Conservation (phyloP, 2,797 vertebrate species). For the Etheostoma nigrum region DNA sequence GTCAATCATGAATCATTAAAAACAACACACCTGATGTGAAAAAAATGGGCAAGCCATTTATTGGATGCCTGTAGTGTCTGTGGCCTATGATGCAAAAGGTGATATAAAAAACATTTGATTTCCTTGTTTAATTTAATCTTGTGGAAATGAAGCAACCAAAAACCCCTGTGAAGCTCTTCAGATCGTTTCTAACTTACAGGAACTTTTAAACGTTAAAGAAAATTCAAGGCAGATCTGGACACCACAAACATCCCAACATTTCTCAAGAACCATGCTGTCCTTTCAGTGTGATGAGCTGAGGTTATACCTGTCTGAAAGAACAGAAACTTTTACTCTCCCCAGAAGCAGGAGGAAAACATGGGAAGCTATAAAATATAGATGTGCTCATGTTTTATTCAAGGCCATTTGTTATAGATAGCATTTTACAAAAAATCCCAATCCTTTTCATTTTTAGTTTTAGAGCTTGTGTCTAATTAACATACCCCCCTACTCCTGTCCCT, state of each 20-base stretch:
- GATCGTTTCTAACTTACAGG: conserved; percentile 29
- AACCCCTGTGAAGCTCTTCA: conserved; percentile 24
- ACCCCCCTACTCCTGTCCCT: conserved; percentile 21
- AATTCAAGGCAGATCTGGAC: conserved; percentile 25
- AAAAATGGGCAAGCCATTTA: conserved; percentile 26
- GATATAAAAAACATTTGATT: conserved; percentile 2
- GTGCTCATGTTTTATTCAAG: conserved; percentile 80
- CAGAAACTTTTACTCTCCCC: conserved; percentile 61
- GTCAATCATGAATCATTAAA: conserved; percentile 60
- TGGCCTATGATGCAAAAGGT: conserved; percentile 12
- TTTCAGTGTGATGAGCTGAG: conserved; percentile 50
- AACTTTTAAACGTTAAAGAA: conserved; percentile 53
- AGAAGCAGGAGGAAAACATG: conserved; percentile 70
- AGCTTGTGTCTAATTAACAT: conserved; percentile 51
- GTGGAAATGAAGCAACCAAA: conserved; percentile 31
- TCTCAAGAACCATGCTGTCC: conserved; percentile 38
- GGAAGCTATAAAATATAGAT: conserved; percentile 80
- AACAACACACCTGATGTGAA: conserved; percentile 60
- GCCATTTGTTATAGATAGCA: conserved; percentile 81
- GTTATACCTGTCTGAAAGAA: conserved; percentile 70
- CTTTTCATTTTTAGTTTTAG: conserved; percentile 62
- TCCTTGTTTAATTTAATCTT: conserved; percentile 35
- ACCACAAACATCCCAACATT: conserved; percentile 15
- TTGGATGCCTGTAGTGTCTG: conserved; percentile 21
- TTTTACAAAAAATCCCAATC: conserved; percentile 69